Base-by-base conservation (phyloP, 1,140 invertebrate genomes). In the Dysdera silvatica region DNA sequence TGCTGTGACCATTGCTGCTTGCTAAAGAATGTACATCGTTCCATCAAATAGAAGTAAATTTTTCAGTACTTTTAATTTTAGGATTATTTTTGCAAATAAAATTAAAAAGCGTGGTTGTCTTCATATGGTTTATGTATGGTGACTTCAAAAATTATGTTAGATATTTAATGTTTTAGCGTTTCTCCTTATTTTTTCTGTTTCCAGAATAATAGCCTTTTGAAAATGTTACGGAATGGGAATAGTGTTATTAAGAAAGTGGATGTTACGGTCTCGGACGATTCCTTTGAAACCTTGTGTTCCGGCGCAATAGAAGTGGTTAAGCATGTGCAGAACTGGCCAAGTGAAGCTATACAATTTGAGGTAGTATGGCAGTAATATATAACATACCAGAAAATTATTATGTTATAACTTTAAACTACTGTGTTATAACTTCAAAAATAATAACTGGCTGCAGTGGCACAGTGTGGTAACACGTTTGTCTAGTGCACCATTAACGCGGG, bases 251-350 rank as follows among this genome's bases (percentile, higher is more conserved):
- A n/a, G 12, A 45, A 52, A 18, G 20, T 61, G 60, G 60, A 61
- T 29, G 40, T 61, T 28, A 12, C 28, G 12, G 37, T 61, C 18
- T 35, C 29, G 2, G 47, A 35, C 29, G 60, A 61, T 45, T 61
- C 60, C 4, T 61, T 61, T 35, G 3, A 18, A 6, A 54, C 60
- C 14, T 29, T 61, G 12, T 61, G 60, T 43, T 29, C 37, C 14
- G 60, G 60, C 14, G 60, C 60, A n/a, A n/a, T 33, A 32, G 12
- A 31, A 41, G 60, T 61, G 2, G 47, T 61, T 2, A 54, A 31
- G 18, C 53, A 54, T 49, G 28, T 61, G 23, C 53, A 61, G 26
- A 61, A 47, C 10, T 61, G 60, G 60, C 53, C 53, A 37, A 10
- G 29, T 26, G 51, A 48, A 28, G 12, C 14, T 10, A 54, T 61